These are phyloP conservation scores for Nixonia krombeini DNA, from an alignment of 1,140 invertebrate genomes.

Conservation along the genomic window DNA sequence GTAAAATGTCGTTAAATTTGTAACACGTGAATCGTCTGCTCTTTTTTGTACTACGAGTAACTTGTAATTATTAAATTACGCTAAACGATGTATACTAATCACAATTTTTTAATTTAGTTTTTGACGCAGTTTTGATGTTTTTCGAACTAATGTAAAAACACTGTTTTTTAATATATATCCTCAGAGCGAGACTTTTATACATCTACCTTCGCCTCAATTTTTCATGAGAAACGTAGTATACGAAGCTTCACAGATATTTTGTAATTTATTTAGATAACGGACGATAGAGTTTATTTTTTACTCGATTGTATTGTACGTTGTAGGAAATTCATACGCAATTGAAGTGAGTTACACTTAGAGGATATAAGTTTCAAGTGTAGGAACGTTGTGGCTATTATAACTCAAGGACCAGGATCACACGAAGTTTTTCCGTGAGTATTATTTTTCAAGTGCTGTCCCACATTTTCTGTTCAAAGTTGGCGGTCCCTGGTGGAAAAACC, in stretches of 20 bases:
- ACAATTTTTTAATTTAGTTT: neutral
- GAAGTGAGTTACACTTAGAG: neutral
- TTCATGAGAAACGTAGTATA: constrained; percentile 1
- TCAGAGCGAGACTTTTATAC: neutral
- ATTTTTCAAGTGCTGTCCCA: neutral
- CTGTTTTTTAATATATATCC: neutral
- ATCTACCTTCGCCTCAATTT: neutral
- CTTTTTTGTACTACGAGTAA: constrained; percentile 15
- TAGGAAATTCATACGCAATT: neutral
- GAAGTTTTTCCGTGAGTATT: constrained; percentile 1
- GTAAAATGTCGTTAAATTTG: constrained; percentile 1
- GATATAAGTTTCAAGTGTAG: no score
- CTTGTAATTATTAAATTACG: neutral
- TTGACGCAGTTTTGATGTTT: neutral
- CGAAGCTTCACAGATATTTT: neutral
- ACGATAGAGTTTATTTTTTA: neutral
- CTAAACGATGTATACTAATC: neutral
- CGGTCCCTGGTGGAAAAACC: no score
- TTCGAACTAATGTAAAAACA: neutral
- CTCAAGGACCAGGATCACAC: constrained; percentile 2
- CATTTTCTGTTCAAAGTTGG: no score
- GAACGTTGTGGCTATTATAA: neutral
- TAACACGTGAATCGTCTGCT: constrained; percentile 9
- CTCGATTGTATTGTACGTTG: neutral
- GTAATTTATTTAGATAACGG: neutral